These are phyloP conservation scores for Apamea monoglypha DNA, from an alignment of 2,888 invertebrate species.

Conservation along the genomic window DNA sequence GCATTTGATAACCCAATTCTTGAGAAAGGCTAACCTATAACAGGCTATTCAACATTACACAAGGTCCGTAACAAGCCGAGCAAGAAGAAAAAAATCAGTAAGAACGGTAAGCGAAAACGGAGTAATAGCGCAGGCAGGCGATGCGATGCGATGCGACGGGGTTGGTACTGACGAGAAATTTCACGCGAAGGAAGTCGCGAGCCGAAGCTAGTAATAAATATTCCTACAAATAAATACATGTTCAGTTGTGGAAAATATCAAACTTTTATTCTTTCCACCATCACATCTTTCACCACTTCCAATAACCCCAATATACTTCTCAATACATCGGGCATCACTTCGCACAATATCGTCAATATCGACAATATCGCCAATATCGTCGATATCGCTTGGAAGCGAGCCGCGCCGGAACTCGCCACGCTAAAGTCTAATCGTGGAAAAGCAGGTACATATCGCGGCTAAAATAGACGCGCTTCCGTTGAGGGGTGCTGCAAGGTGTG, in stretches of 20 bases:
- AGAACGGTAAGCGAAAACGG: too few species aligned
- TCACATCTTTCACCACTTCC: neutral
- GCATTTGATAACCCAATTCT: too few species aligned
- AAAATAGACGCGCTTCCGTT: slow-evolving; percentile 82
- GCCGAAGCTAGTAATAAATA: neutral
- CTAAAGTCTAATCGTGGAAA: slow-evolving; percentile 80
- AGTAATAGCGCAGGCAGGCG: too few species aligned
- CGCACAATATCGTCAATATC: slow-evolving; percentile 54
- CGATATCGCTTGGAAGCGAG: slow-evolving; percentile 66
- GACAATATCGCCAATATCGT: slow-evolving; percentile 49
- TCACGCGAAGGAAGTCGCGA: too few species aligned
- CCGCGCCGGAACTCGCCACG: slow-evolving; percentile 77
- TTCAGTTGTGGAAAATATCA: neutral
- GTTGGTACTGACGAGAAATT: too few species aligned
- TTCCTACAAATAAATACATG: neutral
- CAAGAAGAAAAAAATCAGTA: too few species aligned
- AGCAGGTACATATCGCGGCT: slow-evolving; percentile 71
- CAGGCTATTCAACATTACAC: too few species aligned
- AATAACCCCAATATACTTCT: neutral
- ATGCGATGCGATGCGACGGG: too few species aligned
- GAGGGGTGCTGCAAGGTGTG: slow-evolving; percentile 28
- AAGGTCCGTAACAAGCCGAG: too few species aligned
- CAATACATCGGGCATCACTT: slow-evolving; percentile 44
- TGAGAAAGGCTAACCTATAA: too few species aligned
- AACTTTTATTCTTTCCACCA: neutral